phyloP scores from a whole-genome alignment of 2,888 invertebrate genomes.

The Pelosia muscerda region DNA sequence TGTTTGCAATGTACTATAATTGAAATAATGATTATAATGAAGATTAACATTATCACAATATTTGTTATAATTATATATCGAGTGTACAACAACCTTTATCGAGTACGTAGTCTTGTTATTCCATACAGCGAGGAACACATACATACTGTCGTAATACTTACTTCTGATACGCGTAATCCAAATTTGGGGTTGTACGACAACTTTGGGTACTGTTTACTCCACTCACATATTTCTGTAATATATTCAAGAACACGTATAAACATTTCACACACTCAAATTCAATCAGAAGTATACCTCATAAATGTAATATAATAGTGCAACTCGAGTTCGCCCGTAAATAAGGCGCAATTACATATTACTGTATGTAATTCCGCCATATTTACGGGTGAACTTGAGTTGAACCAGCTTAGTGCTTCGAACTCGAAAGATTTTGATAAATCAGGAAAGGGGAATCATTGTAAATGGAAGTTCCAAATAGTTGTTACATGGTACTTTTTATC shows the following conservation, averaged over 20 bases:
- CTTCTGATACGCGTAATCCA: background rate
- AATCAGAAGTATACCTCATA: constrained; percentile 2
- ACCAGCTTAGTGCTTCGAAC: too few relatives aligned
- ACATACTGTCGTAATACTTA: background rate
- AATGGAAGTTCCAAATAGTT: background rate
- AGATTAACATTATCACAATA: background rate
- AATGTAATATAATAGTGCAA: background rate
- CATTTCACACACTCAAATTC: background rate
- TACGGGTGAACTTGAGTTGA: too few relatives aligned
- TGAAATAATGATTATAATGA: too few relatives aligned
- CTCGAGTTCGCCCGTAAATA: background rate
- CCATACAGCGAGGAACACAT: background rate
- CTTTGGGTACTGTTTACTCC: background rate
- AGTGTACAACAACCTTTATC: background rate
- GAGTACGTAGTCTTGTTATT: background rate
- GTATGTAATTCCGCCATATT: too few relatives aligned
- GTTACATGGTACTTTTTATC: background rate
- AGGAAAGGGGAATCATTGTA: background rate
- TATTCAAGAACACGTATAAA: constrained; percentile 10
- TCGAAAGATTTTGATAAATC: background rate
- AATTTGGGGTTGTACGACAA: constrained; percentile 3
- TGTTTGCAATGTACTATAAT: too few relatives aligned
- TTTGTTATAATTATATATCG: background rate
- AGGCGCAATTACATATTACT: background rate
- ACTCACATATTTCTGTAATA: background rate